phyloP scores from a whole-genome alignment of 2,888 invertebrate genomes.

The Allacma fusca region DNA sequence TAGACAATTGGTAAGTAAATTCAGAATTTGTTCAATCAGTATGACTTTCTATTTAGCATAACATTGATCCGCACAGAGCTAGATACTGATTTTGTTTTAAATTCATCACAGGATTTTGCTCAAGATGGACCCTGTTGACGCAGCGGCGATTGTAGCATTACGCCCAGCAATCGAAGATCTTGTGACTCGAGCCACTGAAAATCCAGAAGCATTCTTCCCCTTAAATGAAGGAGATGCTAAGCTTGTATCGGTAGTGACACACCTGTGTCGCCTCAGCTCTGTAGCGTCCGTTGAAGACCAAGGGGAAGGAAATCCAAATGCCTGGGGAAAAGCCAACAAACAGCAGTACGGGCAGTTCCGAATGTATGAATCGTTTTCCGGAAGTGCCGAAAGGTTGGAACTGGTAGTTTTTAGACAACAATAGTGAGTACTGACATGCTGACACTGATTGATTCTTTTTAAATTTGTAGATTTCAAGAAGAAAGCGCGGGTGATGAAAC shows the following conservation, averaged over 20 bases:
- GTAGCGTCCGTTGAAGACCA: slow-evolving; percentile 74
- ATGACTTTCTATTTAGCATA: too few species aligned
- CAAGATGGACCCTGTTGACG: slow-evolving; percentile 79
- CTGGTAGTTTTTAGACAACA: too few species aligned
- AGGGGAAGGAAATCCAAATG: slow-evolving; percentile 59
- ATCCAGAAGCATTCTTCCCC: slow-evolving; percentile 79
- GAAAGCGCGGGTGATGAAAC: too few species aligned
- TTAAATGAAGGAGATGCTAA: slow-evolving; percentile 72
- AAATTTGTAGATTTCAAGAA: too few species aligned
- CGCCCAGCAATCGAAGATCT: slow-evolving; percentile 88
- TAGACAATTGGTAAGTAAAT: slow-evolving; percentile 96
- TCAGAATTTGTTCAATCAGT: too few species aligned
- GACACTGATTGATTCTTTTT: too few species aligned
- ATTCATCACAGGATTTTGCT: slow-evolving; percentile 74
- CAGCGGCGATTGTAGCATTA: slow-evolving; percentile 83
- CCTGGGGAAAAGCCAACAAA: slow-evolving; percentile 2
- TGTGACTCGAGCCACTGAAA: slow-evolving; percentile 78
- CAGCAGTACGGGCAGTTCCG: background rate
- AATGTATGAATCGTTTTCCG: too few species aligned
- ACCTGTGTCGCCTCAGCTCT: slow-evolving; percentile 79
- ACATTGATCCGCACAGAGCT: too few species aligned
- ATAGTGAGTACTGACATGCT: too few species aligned
- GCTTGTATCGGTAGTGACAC: slow-evolving; percentile 76
- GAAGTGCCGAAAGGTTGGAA: too few species aligned
- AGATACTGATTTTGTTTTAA: slow-evolving; percentile 47